phyloP scores from a whole-genome alignment of 1,140 invertebrate genomes.

The Caerostris extrusa region DNA sequence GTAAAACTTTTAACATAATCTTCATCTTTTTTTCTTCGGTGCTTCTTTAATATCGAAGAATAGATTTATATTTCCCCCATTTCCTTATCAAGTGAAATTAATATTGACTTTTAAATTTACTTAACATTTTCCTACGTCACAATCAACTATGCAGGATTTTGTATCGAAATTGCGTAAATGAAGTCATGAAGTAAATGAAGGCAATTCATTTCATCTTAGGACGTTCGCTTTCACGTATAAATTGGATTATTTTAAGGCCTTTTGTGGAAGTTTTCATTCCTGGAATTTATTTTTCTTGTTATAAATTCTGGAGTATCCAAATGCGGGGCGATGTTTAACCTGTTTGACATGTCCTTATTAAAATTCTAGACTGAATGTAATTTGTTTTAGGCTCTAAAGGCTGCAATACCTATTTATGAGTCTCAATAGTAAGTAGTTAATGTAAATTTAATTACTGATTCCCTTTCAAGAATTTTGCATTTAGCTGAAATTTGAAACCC shows the following conservation, averaged over 20 bases:
- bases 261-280: not conserved
- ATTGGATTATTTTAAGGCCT: not conserved
- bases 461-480: too few species aligned
- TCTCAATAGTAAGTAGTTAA: too few species aligned
- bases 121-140: not conserved
- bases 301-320: not conserved
- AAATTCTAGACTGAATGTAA: not conserved
- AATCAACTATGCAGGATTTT: not conserved
- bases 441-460: too few species aligned
- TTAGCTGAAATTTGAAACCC: too few species aligned
- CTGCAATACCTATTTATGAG: too few species aligned
- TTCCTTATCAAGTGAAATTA: not conserved
- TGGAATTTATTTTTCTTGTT: not conserved
- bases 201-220: not conserved
- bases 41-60: not conserved
- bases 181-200: not conserved
- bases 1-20: not conserved
- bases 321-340: not conserved
- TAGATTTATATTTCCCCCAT: not conserved
- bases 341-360: not conserved
- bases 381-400: too few species aligned
- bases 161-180: not conserved
- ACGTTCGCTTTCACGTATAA: not conserved
- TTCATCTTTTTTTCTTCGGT: not conserved
- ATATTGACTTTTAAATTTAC: not conserved